Percentiles rank a stretch among this genome's conserved stretches.
Conservation (phyloP, 1,140 invertebrate species). For the Saccostrea echinata region DNA sequence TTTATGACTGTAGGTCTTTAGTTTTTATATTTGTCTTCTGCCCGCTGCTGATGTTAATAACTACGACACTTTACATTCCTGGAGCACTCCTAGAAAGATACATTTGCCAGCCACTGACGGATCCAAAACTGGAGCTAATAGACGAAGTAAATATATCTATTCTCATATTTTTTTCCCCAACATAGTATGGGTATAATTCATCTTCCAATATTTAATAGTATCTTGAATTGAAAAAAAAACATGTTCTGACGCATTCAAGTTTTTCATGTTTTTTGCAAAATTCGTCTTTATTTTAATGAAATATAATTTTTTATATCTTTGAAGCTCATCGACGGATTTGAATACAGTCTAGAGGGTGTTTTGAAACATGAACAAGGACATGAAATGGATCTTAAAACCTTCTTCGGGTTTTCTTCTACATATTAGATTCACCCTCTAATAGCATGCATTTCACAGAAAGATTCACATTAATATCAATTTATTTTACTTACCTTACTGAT, state of each 20-base stretch:
- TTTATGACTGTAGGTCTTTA: background rate
- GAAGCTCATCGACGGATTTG: background rate
- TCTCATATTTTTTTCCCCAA: too few relatives aligned
- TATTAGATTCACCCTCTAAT: too few relatives aligned
- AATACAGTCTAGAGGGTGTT: background rate
- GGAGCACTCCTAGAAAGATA: constrained; percentile 42
- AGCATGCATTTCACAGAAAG: too few relatives aligned
- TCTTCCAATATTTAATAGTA: too few relatives aligned
- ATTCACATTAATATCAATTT: too few relatives aligned
- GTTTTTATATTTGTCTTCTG: constrained; percentile 47
- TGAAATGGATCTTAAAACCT: background rate
- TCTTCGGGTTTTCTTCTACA: background rate
- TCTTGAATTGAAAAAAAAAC: too few relatives aligned
- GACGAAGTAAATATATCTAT: constrained; percentile 3
- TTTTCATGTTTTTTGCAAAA: too few relatives aligned
- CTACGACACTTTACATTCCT: constrained; percentile 37
- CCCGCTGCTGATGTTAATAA: constrained; percentile 50
- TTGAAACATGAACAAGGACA: background rate
- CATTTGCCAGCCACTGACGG: constrained; percentile 47
- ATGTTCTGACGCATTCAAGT: too few relatives aligned
- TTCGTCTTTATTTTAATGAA: too few relatives aligned
- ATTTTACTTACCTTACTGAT: background rate
- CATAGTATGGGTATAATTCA: too few relatives aligned
- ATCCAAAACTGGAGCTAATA: constrained; percentile 33
- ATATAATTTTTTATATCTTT: too few relatives aligned